A percentile compares a stretch with the other conserved stretches of the same genome.
phyloP scores from a whole-genome alignment of 2,797 vertebrate genomes.

The Rhabdophis nuchalis region DNA sequence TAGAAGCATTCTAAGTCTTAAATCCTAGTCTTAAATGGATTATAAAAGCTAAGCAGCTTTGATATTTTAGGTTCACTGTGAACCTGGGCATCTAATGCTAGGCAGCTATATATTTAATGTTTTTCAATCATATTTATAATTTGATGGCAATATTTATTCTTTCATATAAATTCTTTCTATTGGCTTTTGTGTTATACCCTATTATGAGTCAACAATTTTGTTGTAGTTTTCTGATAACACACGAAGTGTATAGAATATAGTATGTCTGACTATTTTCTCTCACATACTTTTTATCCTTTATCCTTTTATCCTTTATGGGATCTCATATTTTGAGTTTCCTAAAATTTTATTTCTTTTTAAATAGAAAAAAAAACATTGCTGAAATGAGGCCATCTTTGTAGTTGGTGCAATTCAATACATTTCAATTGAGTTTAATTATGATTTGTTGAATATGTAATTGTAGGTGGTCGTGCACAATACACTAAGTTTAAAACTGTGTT shows the following conservation, averaged over 20 bases:
- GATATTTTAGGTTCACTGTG: slow-evolving; percentile 26
- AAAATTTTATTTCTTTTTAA: background rate
- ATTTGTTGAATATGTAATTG: background rate
- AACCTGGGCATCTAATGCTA: slow-evolving; percentile 37
- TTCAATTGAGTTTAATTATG: background rate
- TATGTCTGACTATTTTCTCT: background rate
- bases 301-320: background rate
- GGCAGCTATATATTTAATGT: slow-evolving; percentile 14
- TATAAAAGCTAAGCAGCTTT: slow-evolving; percentile 17
- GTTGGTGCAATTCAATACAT: background rate
- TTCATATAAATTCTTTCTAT: slow-evolving; percentile 29
- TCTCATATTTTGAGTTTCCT: background rate
- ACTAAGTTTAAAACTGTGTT: background rate
- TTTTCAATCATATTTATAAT: slow-evolving; percentile 1
- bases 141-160: slow-evolving; percentile 47
- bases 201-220: slow-evolving; percentile 8
- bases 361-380: background rate
- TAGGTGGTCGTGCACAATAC: background rate
- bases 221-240: background rate
- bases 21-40: background rate
- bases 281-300: background rate
- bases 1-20: background rate
- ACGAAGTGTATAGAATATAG: background rate
- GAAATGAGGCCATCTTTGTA: background rate
- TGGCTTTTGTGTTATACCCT: slow-evolving; percentile 18